Conservation (phyloP, 1,140 invertebrate species). For the Pissodes strobi region DNA sequence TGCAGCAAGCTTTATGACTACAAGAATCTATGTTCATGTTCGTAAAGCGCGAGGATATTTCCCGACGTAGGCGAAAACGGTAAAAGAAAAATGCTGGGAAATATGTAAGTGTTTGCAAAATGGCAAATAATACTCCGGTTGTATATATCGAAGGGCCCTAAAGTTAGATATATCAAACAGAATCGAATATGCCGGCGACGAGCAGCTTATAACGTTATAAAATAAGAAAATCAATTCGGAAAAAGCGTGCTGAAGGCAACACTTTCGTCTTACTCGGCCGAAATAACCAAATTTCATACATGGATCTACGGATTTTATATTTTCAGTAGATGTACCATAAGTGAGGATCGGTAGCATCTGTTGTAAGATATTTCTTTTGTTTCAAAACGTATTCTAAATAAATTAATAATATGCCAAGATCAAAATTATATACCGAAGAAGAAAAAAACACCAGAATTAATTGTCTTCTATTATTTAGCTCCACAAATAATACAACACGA, state of each 20-base stretch:
- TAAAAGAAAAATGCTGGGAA: not conserved
- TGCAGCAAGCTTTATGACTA: no score
- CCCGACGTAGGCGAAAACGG: not conserved
- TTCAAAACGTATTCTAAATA: no score
- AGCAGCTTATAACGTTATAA: constrained; percentile 26
- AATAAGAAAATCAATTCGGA: constrained; percentile 28
- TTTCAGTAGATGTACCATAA: not conserved
- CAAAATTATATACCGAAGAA: no score
- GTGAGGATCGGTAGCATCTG: no score
- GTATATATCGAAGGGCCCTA: constrained; percentile 20
- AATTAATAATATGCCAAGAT: no score
- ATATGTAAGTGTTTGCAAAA: constrained; percentile 23
- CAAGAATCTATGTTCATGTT: no score
- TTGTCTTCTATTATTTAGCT: no score
- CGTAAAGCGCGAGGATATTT: not conserved
- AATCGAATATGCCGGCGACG: constrained; percentile 27
- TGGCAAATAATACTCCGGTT: constrained; percentile 25
- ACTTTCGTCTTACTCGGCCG: not conserved
- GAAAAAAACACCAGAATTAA: no score
- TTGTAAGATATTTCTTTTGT: no score
- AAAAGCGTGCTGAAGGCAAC: constrained; percentile 22
- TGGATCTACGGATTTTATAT: constrained; percentile 12
- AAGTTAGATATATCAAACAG: constrained; percentile 24
- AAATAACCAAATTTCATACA: constrained; percentile 24
- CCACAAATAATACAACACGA: no score